Evolutionary conservation across 2,888 invertebrate genomes (phyloP), one percentile per base, ranked within the genome.

Genomic region (Patella depressa): DNA sequence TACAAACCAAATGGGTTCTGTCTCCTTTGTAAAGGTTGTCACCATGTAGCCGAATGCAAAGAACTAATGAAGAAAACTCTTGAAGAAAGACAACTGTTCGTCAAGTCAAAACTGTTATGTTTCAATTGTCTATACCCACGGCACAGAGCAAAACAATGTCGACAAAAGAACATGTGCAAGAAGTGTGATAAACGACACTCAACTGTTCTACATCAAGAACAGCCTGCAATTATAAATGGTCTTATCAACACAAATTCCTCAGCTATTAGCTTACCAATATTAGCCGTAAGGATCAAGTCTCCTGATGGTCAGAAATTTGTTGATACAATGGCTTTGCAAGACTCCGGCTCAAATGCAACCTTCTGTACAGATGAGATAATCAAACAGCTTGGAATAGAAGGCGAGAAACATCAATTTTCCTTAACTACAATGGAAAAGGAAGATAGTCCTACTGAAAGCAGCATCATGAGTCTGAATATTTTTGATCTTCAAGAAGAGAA

Each of bases 221-320:
- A 34, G 34, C 34, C 34, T 34, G 34, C 34, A 4, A 17, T 19
- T 24, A 65, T 19, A 14, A 65, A 65, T n/a, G 65, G 65, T 19
- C 54, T 34, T 24, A n/a, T 19, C 34, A 15, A 45, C 17, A 24
- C 53, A 11, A 34, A 53, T 24, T 24, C 69, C 3, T 7, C 65
- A 17, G 59, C 34, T 14, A 14, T n/a, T 14, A 72, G 72, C 29
- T 73, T 79, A 73, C 57, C 76, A 3, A 79, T 79, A 17, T 34
- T 79, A 24, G 76, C 79, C 7, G 76, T 78, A 14, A 71, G 29
- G 17, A 71, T 78, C 17, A 71, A 54, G 53, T 15, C 53, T 24
- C 59, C 55, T 45, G 59, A 65, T 19, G 34, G 72, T 14, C 34
- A 15, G n/a, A 17, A 65, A 59, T 17, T 59, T 3, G 55, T 71